Evolutionary conservation across 2,113 vertebrate genomes (phyloP).

Genomic region (Passer domesticus): DNA sequence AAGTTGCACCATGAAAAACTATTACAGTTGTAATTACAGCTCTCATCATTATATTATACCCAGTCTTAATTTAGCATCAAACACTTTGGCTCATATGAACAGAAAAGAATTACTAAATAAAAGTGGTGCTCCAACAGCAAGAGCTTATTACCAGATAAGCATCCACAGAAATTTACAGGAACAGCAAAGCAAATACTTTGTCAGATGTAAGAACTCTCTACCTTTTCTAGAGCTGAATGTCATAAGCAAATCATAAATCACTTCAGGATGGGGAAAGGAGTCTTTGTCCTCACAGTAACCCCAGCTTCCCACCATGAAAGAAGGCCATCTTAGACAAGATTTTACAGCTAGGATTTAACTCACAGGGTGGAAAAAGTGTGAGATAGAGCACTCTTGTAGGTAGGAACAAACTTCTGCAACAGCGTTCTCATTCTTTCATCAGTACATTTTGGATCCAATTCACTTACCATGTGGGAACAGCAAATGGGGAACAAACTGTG

Average conservation of each 20-base stretch:
- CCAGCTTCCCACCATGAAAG: constrained; percentile 9
- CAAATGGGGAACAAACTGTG: constrained; percentile 67
- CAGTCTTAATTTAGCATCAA: not conserved
- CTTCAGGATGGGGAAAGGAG: not conserved
- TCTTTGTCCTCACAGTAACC: constrained; percentile 19
- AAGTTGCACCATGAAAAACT: not conserved
- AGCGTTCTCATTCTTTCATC: constrained; percentile 55
- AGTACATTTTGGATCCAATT: constrained; percentile 50
- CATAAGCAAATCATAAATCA: constrained; percentile 22
- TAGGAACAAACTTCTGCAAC: constrained; percentile 43
- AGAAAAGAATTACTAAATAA: not conserved
- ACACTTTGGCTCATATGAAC: not conserved
- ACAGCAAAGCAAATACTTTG: not conserved
- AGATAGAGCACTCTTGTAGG: constrained; percentile 6
- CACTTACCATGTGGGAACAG: constrained; percentile 66
- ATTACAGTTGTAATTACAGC: not conserved
- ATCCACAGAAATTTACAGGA: not conserved
- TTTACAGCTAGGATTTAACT: constrained; percentile 48
- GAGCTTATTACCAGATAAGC: not conserved
- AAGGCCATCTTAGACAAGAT: not conserved
- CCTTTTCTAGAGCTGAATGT: not conserved
- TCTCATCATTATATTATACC: not conserved
- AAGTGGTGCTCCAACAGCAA: not conserved
- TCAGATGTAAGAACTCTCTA: not conserved
- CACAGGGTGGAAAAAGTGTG: not conserved